Evolutionary conservation across 92 coral and sea anemone species (phyloP), one percentile per base, ranked within the genome.

Genomic region (Diadumene lineata): DNA sequence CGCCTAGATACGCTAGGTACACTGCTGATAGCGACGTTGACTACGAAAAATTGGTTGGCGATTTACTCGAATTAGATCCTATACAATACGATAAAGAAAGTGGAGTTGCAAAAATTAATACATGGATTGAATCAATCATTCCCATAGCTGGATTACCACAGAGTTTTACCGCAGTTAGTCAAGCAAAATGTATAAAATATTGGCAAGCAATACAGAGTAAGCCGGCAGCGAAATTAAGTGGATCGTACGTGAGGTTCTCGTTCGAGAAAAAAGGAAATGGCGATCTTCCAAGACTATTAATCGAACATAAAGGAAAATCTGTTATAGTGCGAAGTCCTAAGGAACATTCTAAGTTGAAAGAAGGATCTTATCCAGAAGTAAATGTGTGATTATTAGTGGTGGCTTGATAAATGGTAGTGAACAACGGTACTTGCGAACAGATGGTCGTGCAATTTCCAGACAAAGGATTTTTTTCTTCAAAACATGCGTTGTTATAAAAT

Each of bases 141-240:
- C 92, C 94, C 60, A 82, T 79, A 1, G 82, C 94, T 31, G 89
- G 92, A 22, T 81, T 96, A 68, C 96, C 99, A 1, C 97, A 89
- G 57, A 86, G 96, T 46, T 91, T 92, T 65, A 85, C 89, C 55
- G 96, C 92, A 15, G 84, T 96, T 31, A 96, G 97, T 75, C 97
- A 89, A 43, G 93, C 97, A 29, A 96, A 96, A 60, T 96, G 99
- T 78, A 85, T 96, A 22, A 96, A 96, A 82, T 96, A 96, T 50
- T 96, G 99, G 99, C 97, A 96, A 65, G 88, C 96, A 0, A 81
- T 96, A 18, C 89, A 84, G 79, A 88, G 85, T 13, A 92, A 92
- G 71, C 97, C 97, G 17, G 72, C 93, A 18, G 92, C 99, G 4
- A 96, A 96, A 71, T 84, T 96, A 1, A 96, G 97, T 75, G 97